Conservation (phyloP, 2,113 vertebrate species). For the Silurus asotus region DNA sequence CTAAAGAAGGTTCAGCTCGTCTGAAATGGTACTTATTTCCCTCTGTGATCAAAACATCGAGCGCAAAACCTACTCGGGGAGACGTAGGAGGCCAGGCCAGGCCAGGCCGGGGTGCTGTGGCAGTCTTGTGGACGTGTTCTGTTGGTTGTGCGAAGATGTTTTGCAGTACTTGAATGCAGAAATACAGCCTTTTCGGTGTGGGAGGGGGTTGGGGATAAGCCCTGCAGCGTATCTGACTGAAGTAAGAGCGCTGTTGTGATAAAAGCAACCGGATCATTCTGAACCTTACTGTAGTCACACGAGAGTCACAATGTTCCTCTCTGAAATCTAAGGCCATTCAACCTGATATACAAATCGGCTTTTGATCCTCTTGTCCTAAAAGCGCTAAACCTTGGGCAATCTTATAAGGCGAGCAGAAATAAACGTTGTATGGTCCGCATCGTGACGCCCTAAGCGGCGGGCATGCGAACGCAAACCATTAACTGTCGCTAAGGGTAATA, state of each 20-base stretch:
- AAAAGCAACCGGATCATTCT: conserved; percentile 57
- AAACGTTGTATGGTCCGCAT: background rate
- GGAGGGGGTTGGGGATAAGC: conserved; percentile 49
- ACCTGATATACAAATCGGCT: conserved; percentile 43
- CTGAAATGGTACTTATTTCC: conserved; percentile 79
- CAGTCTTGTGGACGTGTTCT: conserved; percentile 65
- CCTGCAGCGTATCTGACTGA: conserved; percentile 56
- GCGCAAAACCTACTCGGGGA: conserved; percentile 69
- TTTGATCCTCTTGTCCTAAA: conserved; percentile 26
- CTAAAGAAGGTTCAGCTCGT: conserved; percentile 64
- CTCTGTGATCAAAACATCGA: conserved; percentile 75
- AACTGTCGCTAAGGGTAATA: background rate
- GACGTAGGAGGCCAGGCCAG: conserved; percentile 69
- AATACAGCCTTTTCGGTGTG: conserved; percentile 73
- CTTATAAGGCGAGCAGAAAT: conserved; percentile 15
- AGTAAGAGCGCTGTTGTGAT: conserved; percentile 61
- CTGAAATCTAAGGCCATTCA: conserved; percentile 48
- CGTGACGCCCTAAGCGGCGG: background rate
- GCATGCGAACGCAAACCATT: background rate
- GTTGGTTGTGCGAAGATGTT: conserved; percentile 69
- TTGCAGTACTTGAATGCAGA: conserved; percentile 76
- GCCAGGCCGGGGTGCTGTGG: conserved; percentile 61
- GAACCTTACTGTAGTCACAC: conserved; percentile 64
- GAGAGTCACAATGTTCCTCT: conserved; percentile 66
- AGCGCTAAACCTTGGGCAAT: conserved; percentile 24